Evolutionary conservation across 2,113 vertebrate species (phyloP), one percentile per base, ranked within the genome.

Genomic region (Epinephelus cyanopodus): DNA sequence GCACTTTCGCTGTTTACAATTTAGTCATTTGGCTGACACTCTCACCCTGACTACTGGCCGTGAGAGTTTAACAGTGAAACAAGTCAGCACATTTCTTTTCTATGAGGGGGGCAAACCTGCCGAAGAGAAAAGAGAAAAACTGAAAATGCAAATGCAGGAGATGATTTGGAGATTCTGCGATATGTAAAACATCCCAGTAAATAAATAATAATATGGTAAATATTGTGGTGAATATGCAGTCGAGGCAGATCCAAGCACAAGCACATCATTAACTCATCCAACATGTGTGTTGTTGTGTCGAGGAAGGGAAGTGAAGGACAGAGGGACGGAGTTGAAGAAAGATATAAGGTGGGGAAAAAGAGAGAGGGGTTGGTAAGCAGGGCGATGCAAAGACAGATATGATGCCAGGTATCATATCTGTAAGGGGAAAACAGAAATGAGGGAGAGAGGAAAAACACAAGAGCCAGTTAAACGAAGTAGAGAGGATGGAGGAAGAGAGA

Each of bases 171-270:
- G 56, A 82, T 83, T 69, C 45, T 83, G 61, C 21, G 0, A 84
- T 82, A 85, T 83, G 84, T 81, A 79, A 88, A 88, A 75, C 64
- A 75, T 27, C 33, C 63, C n/a, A 6, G 67, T 72, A 84, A 79
- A 81, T 85, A 83, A 86, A 89, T 83, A 82, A 83, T 84, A 85
- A 81, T 84, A 60, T 84, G 73, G 61, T 77, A 81, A 73, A 77
- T 80, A 62, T 84, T 72, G 50, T 50, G 79, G 79, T 77, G 80
- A 80, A 83, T 83, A 73, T 65, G 63, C 47, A 63, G 19, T n/a
- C 42, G 61, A 84, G 72, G 77, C 61, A 89, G 77, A 87, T 87
- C 79, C 68, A 76, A 82, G 62, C 68, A 45, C 56, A 27, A 37
- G 39, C 71, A 42, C 66, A 73, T 82, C 83, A 90, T 86, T 86